Evolutionary conservation across 2,888 invertebrate species (phyloP).

Genomic region (Xestia rhomboidea): DNA sequence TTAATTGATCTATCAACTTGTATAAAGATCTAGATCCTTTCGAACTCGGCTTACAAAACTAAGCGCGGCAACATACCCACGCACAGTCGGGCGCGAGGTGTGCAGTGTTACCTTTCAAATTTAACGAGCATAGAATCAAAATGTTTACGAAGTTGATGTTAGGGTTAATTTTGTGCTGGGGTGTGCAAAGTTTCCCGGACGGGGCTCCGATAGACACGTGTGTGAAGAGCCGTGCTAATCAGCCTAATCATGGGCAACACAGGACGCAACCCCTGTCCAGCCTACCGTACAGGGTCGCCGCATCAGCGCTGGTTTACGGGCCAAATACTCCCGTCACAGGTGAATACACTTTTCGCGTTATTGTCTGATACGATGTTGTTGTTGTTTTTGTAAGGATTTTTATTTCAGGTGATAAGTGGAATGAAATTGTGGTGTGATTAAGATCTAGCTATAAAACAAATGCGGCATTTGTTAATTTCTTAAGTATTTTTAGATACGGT

Average conservation of each 20-base stretch:
- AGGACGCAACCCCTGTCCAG: constrained; percentile 91
- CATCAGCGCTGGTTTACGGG: constrained; percentile 92
- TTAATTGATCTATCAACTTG: constrained; percentile 83
- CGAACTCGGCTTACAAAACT: constrained; percentile 86
- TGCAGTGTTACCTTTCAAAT: constrained; percentile 69
- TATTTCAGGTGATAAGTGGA: neutral
- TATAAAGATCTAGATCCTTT: constrained; percentile 86
- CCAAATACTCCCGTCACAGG: constrained; percentile 94
- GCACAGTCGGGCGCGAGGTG: constrained; percentile 81
- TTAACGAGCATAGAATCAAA: constrained; percentile 42
- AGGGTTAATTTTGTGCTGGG: constrained; percentile 79
- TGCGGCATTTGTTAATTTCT: neutral
- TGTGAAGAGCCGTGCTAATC: constrained; percentile 93
- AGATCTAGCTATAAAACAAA: neutral
- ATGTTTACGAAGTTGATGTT: constrained; percentile 80
- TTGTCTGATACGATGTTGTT: constrained; percentile 6
- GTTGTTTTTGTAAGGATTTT: constrained; percentile 13
- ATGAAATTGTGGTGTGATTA: neutral
- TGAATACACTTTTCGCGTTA: constrained; percentile 72
- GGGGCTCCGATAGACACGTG: constrained; percentile 95
- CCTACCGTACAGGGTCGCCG: constrained; percentile 93
- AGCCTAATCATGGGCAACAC: constrained; percentile 94
- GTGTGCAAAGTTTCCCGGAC: constrained; percentile 92
- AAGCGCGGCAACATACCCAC: constrained; percentile 76
- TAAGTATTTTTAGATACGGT: neutral